Percentiles rank a stretch among this genome's conserved stretches.
Evolutionary conservation across 2,888 invertebrate genomes (phyloP).

Genomic region (Scaptodrosophila latifasciaeformis): DNA sequence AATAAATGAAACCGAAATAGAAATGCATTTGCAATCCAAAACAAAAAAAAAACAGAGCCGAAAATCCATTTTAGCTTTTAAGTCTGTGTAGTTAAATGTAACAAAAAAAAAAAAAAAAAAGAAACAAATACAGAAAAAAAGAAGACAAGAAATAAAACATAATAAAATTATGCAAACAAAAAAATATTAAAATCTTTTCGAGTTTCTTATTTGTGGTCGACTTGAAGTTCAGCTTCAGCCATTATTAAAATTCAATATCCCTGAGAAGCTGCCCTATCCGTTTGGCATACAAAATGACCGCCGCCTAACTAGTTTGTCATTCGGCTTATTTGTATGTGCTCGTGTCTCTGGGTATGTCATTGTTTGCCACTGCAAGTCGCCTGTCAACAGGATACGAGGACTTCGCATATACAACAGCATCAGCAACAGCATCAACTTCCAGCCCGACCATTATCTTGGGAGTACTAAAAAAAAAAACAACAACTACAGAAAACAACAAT

Average conservation of each 20-base stretch:
- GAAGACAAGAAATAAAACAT: slow-evolving; percentile 59
- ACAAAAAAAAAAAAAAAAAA: slow-evolving; percentile 52
- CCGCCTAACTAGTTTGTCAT: neutral
- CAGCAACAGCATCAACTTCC: neutral
- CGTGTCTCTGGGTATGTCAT: neutral
- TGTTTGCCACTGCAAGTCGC: neutral
- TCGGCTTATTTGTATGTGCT: neutral
- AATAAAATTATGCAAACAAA: slow-evolving; percentile 64
- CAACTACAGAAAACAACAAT: too few relatives aligned
- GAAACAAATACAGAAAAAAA: too few relatives aligned
- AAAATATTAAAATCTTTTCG: neutral
- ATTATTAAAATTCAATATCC: slow-evolving; percentile 21
- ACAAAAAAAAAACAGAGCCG: slow-evolving; percentile 12
- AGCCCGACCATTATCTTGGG: too few relatives aligned
- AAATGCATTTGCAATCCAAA: slow-evolving; percentile 12
- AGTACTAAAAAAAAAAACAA: too few relatives aligned
- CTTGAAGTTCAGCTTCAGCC: neutral
- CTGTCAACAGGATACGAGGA: neutral
- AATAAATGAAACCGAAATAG: slow-evolving; percentile 1
- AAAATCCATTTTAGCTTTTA: slow-evolving; percentile 42
- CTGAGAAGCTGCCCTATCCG: slow-evolving; percentile 3
- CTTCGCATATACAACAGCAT: too few relatives aligned
- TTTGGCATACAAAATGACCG: slow-evolving; percentile 3
- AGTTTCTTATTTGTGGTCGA: too few relatives aligned
- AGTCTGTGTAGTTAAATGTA: slow-evolving; percentile 73